A percentile compares a stretch with the other conserved stretches of the same genome.
phyloP scores from a whole-genome alignment of 2,113 vertebrate species.

The Trematomus loennbergii region DNA sequence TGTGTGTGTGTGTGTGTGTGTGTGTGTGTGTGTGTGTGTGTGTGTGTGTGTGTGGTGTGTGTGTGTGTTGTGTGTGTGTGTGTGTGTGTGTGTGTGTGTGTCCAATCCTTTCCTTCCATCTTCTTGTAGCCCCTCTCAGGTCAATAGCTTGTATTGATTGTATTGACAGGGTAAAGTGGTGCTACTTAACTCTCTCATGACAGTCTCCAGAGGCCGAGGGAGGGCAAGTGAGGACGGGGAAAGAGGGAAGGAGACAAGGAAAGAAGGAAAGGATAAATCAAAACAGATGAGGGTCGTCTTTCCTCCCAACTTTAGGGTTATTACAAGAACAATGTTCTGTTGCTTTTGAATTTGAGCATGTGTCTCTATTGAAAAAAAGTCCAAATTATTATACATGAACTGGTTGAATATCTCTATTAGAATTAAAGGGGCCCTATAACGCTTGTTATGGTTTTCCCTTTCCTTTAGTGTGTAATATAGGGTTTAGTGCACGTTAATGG shows the following conservation, averaged over 20 bases:
- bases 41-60: too few species aligned
- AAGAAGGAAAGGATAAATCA: neutral
- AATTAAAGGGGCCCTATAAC: neutral
- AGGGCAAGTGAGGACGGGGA: slow-evolving; percentile 38
- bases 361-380: neutral
- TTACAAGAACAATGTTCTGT: neutral
- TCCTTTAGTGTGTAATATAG: too few species aligned
- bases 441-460: too few species aligned
- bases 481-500: too few species aligned
- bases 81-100: too few species aligned
- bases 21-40: too few species aligned
- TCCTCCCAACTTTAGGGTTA: neutral
- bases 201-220: slow-evolving; percentile 59
- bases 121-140: slow-evolving; percentile 29
- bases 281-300: neutral
- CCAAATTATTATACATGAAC: neutral
- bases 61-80: too few species aligned
- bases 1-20: too few species aligned
- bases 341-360: neutral
- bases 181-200: slow-evolving; percentile 77
- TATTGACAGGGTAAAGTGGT: slow-evolving; percentile 85
- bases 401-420: neutral
- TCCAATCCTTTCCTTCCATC: neutral
- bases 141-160: slow-evolving; percentile 79
- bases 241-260: neutral